Base-by-base conservation (phyloP, 2,888 invertebrate genomes). In the Drosophila setosimentum region DNA sequence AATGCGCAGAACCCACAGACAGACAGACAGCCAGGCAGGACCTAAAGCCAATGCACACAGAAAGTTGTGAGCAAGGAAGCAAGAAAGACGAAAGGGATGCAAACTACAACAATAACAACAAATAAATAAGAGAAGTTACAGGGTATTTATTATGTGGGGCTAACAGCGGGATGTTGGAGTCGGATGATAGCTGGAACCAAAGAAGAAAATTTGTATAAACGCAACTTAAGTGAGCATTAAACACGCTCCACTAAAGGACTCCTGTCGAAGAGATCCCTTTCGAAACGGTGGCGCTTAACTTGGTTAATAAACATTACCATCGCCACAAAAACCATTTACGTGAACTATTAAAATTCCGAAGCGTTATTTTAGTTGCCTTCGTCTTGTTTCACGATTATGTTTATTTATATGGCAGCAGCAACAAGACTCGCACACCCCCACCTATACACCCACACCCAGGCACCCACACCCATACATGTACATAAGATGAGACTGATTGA, bases 151-250 rank as follows among this genome's bases (percentile, higher is more conserved):
- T 59, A 54, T 51, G 2, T 5, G 13, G 48, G 58, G 32, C n/a
- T 33, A 16, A 27, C 16, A 11, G 57, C 35, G 67, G n/a, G 16
- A 35, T n/a, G 8, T n/a, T 33, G 35, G 21, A 45, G 50, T 51
- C 50, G 30, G 63, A n/a, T 67, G 70, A 55, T 57, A 57, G 51
- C 69, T 37, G 70, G 35, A 73, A 54, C 76, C 78, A 76, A 76
- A 65, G 82, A 80, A 45, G 4, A 45, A 45, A 84, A 89, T 88
- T 89, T 86, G 87, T 86, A 86, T 88, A 82, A 88, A 87, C 89
- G 87, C 78, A 89, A 89, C 86, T 86, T 88, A 88, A 86, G 89
- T 80, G 84, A 78, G 89, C 84, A 86, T 86, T 86, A 87, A 88
- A 89, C 76, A 84, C 75, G 86, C 89, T 86, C 70, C 75, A 88